Evolutionary conservation across 2,888 invertebrate genomes (phyloP), one percentile per base, ranked within the genome.

Genomic region (Orgyia antiqua): DNA sequence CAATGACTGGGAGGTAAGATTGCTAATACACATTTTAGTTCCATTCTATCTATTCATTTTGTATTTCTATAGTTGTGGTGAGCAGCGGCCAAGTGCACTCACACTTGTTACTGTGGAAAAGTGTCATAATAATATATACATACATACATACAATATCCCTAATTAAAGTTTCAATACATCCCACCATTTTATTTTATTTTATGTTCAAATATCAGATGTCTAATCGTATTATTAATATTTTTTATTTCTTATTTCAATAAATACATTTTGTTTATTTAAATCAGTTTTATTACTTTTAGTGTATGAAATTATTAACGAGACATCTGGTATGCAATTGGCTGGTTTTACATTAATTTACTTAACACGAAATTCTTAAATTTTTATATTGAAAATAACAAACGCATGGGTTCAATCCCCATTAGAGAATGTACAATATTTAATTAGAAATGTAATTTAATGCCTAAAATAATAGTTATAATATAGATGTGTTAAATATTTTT

Each of bases 1-100:
- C 77, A 73, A 70, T 80, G 75, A 63, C 68, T 68, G 68, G 51
- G 80, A 87, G 87, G 87, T 87, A 87, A 87, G 87, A 84, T 68
- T 71, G 68, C 71, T 58, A 68, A 62, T 58, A 67, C 66, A 70
- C 64, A 67, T 69, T 68, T 67, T 68, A 71, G 68, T 71, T 72
- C 63, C 57, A 61, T 66, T 63, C 62, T 66, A 57, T 66, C 55
- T 65, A 46, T 65, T 45, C 45, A 49, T 42, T 43, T 48, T 43
- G 40, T 34, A 44, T 39, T 35, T 39, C 10, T 39, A 36, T 39
- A 35, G 36, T 36, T 35, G 35, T 29, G 40, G 44, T 42, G 42
- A 35, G 15, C 15, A 33, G 34, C 38, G 40, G 17, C 37, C 15
- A 15, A 4, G 15, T 15, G 15, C 15, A 15, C 4, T 4, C 15